These are phyloP conservation scores for Solenopsis invicta DNA, from an alignment of 1,140 invertebrate genomes.

Conservation along the genomic window DNA sequence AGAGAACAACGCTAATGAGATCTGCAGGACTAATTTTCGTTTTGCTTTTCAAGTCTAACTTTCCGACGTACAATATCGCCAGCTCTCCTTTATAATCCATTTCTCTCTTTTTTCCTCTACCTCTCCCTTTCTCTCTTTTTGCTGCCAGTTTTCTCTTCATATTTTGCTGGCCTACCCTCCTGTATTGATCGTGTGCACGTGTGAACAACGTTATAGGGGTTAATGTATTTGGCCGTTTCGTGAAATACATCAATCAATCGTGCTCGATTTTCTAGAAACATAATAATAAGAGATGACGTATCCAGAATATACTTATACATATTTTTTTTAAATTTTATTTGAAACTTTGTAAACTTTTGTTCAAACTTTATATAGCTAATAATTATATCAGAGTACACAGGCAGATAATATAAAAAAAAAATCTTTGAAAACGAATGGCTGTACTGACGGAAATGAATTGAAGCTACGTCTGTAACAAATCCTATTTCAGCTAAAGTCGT, in stretches of 20 bases:
- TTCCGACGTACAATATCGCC: constrained; percentile 64
- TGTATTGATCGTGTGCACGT: constrained; percentile 47
- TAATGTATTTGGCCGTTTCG: constrained; percentile 48
- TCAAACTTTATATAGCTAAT: neutral
- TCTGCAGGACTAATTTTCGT: constrained; percentile 31
- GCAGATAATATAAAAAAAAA: neutral
- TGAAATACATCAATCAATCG: constrained; percentile 47
- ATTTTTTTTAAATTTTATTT: too few relatives aligned
- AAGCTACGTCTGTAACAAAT: neutral
- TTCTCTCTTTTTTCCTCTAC: neutral
- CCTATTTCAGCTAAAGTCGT: neutral
- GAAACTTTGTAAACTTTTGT: too few relatives aligned
- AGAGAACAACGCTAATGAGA: constrained; percentile 55
- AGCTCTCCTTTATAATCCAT: constrained; percentile 34
- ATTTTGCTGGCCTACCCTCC: constrained; percentile 9
- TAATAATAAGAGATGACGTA: neutral
- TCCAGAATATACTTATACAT: neutral
- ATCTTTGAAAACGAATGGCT: neutral
- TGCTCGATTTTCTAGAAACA: neutral
- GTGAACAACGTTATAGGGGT: constrained; percentile 29
- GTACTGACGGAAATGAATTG: neutral
- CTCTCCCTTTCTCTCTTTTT: neutral
- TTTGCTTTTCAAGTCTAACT: constrained; percentile 51
- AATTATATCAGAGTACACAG: neutral
- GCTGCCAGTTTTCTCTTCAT: constrained; percentile 9